Evolutionary conservation across 2,113 vertebrate genomes (phyloP).

Genomic region (Odontophorus gujanensis): DNA sequence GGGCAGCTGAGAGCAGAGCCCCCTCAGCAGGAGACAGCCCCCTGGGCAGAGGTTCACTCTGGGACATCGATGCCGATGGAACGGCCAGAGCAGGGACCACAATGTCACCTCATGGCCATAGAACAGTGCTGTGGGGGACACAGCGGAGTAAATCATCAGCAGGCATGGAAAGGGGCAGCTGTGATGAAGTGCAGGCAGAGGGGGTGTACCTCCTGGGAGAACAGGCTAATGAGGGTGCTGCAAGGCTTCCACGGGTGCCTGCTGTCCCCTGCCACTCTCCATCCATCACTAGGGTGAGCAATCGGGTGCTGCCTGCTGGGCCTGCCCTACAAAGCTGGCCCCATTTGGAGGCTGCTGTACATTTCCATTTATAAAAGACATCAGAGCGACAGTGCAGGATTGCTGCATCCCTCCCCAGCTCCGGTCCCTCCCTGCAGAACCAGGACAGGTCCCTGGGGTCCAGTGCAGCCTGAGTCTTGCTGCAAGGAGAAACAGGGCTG

Average conservation of each 20-base stretch:
- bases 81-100: neutral
- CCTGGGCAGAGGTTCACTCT: neutral
- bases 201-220: neutral
- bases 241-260: neutral
- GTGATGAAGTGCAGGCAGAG: neutral
- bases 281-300: no score
- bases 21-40: neutral
- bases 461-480: neutral
- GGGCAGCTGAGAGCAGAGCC: neutral
- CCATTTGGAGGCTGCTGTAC: conserved; percentile 23
- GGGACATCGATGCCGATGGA: neutral
- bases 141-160: conserved; percentile 2
- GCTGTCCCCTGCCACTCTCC: neutral
- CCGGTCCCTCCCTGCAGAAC: conserved; percentile 28
- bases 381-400: neutral
- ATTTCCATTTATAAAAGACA: conserved; percentile 50
- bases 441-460: conserved; percentile 21
- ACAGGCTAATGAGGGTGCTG: neutral
- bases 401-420: neutral
- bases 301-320: fast-evolving
- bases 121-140: neutral
- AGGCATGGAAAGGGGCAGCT: neutral
- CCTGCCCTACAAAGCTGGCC: conserved; percentile 42
- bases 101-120: fast-evolving
- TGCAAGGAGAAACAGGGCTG: neutral